Percentiles rank a stretch among this genome's conserved stretches.
These are phyloP conservation scores for Latrodectus geometricus DNA, from an alignment of 1,140 invertebrate species.

Conservation along the genomic window DNA sequence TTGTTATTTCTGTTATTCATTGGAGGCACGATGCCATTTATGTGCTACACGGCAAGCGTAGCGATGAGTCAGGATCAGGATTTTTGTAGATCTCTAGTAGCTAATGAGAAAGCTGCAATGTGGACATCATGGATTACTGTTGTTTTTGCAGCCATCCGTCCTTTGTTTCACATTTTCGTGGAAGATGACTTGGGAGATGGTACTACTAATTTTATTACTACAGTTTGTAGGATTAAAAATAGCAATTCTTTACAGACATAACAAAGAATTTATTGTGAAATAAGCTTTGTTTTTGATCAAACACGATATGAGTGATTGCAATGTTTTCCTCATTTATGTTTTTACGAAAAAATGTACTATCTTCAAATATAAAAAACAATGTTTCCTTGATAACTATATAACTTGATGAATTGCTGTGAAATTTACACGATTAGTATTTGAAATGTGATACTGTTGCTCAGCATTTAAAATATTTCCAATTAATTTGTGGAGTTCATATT, in stretches of 20 bases:
- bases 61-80: not conserved
- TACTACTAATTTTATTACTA: conserved; percentile 26
- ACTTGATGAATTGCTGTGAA: too few relatives aligned
- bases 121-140: conserved; percentile 44
- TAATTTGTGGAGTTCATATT: too few relatives aligned
- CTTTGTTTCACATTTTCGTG: conserved; percentile 19
- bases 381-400: too few relatives aligned
- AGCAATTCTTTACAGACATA: not conserved
- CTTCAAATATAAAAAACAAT: too few relatives aligned
- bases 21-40: conserved; percentile 35
- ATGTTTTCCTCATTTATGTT: too few relatives aligned
- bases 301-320: too few relatives aligned
- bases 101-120: conserved; percentile 21
- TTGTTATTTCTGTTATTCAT: conserved; percentile 12
- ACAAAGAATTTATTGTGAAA: too few relatives aligned
- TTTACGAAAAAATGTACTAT: too few relatives aligned
- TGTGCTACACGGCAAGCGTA: conserved; percentile 8
- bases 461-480: too few relatives aligned
- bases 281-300: too few relatives aligned
- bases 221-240: conserved; percentile 9
- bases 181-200: conserved; percentile 45
- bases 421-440: too few relatives aligned
- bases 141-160: conserved; percentile 38
- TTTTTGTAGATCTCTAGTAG: conserved; percentile 9
- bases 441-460: too few relatives aligned